Evolutionary conservation across 2,113 vertebrate genomes (phyloP).

Genomic region (Penelope pileata): DNA sequence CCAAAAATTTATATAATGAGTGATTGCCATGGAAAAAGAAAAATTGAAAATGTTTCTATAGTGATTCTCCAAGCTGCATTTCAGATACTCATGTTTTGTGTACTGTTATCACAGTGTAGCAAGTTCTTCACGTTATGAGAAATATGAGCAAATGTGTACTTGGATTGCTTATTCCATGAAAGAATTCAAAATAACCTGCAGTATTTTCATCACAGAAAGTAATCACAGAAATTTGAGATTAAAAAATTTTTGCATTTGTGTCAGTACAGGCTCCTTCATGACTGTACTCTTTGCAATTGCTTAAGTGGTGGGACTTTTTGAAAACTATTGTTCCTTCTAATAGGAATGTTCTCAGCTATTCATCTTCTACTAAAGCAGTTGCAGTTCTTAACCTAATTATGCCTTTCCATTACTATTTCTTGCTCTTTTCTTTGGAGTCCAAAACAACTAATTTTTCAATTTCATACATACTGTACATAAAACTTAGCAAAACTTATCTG

Average conservation of each 20-base stretch:
- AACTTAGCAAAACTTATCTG: neutral
- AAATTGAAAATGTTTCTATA: neutral
- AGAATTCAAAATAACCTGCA: neutral
- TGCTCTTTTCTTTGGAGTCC: neutral
- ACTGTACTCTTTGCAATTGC: neutral
- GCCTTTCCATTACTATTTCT: neutral
- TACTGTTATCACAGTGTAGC: neutral
- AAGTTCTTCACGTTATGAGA: neutral
- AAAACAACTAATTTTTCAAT: neutral
- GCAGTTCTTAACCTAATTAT: neutral
- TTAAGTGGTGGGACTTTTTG: neutral
- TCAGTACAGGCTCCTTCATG: neutral
- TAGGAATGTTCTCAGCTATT: neutral
- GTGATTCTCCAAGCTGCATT: neutral
- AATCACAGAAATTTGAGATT: neutral
- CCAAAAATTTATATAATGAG: neutral
- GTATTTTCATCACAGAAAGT: neutral
- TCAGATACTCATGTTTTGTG: neutral
- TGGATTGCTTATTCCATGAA: neutral
- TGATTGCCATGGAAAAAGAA: neutral
- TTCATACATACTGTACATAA: neutral
- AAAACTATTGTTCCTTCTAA: neutral
- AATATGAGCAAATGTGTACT: neutral
- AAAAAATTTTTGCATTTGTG: neutral
- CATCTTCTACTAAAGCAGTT: neutral